phyloP scores from a whole-genome alignment of 2,113 vertebrate species.

The Paedocypris sp. region DNA sequence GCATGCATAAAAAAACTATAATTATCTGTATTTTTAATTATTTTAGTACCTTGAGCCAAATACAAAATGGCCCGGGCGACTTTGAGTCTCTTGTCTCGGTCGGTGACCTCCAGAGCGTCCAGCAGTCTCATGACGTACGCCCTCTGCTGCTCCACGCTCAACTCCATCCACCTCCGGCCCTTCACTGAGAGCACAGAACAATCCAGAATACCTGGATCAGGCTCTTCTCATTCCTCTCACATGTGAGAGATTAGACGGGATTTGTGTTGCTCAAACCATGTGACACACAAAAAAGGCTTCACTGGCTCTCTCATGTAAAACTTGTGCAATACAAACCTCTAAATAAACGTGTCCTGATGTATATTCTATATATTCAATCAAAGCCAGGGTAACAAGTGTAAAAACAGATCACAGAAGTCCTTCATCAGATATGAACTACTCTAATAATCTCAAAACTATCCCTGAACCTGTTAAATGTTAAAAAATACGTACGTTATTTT shows the following conservation, averaged over 20 bases:
- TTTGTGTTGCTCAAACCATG: conserved; percentile 12
- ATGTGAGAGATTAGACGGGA: neutral
- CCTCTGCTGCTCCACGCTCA: conserved; percentile 68
- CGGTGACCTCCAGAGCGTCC: conserved; percentile 86
- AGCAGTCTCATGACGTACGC: conserved; percentile 81
- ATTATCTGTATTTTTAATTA: neutral
- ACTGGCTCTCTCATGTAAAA: neutral
- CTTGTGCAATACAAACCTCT: neutral
- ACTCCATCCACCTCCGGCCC: conserved; percentile 70
- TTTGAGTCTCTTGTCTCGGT: conserved; percentile 75
- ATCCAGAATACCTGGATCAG: neutral
- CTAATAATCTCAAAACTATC: no score
- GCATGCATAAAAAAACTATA: neutral
- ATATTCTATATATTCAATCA: no score
- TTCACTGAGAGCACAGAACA: conserved; percentile 52
- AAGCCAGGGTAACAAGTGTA: no score
- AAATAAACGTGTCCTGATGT: neutral
- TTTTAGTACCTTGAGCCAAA: conserved; percentile 76
- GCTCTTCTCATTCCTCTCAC: neutral
- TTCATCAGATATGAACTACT: neutral
- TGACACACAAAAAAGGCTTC: neutral
- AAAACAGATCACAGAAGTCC: neutral
- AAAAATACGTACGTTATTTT: no score
- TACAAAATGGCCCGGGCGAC: conserved; percentile 86
- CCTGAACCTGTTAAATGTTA: no score